Evolutionary conservation across 2,113 vertebrate genomes (phyloP).

Genomic region (Epinephelus moara): DNA sequence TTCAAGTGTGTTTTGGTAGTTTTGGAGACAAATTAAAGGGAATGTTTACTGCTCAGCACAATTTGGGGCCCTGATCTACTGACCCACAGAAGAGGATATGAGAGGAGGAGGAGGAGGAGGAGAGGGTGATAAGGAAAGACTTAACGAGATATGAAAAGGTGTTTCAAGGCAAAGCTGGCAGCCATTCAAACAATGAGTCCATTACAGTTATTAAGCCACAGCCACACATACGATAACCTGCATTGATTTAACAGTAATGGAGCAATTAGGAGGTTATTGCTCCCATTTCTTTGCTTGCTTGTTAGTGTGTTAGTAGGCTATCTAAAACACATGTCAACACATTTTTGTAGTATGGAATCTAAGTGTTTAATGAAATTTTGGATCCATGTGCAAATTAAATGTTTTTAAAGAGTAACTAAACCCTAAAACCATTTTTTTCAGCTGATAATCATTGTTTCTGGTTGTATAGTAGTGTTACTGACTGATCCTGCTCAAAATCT

Average conservation of each 20-base stretch:
- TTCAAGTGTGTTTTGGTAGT: slow-evolving; percentile 65
- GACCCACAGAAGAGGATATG: slow-evolving; percentile 31
- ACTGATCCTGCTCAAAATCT: too few species aligned
- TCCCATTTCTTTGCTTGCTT: not conserved
- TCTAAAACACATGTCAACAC: not conserved
- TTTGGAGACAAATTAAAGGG: slow-evolving; percentile 60
- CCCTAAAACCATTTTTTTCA: too few species aligned
- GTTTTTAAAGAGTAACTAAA: too few species aligned
- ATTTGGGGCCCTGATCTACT: slow-evolving; percentile 50
- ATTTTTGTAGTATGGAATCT: too few species aligned
- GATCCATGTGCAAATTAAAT: not conserved
- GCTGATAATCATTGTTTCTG: too few species aligned
- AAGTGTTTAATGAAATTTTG: not conserved
- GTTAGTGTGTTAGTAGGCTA: not conserved
- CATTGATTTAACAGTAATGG: not conserved
- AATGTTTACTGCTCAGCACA: slow-evolving; percentile 40
- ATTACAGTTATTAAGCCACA: not conserved
- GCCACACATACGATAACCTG: not conserved
- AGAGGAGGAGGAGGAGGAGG: slow-evolving; percentile 14
- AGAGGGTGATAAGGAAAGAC: slow-evolving; percentile 27
- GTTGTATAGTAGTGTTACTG: too few species aligned
- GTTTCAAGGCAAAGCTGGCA: slow-evolving; percentile 12
- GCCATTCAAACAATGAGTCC: not conserved
- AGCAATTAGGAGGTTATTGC: not conserved
- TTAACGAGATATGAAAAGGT: slow-evolving; percentile 30